phyloP scores from a whole-genome alignment of 53 echinoderm and acorn worm genomes.

The Pentamera pediparva region DNA sequence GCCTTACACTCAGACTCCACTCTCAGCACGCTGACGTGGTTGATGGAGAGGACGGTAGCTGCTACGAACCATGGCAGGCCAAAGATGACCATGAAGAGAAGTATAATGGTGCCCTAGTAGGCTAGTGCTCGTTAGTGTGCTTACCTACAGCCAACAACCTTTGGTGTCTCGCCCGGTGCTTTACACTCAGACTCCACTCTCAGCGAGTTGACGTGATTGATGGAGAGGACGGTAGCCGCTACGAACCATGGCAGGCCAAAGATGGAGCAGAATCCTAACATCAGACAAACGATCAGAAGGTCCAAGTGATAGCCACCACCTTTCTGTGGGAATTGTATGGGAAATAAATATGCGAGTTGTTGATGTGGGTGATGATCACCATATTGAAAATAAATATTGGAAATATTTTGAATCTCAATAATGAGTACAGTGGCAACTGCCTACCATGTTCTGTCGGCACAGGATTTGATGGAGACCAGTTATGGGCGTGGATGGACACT shows the following conservation, averaged over 20 bases:
- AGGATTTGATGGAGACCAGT: no score
- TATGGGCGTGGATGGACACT: no score
- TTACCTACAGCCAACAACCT: constrained; percentile 71
- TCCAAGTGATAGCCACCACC: constrained; percentile 92
- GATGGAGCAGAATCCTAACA: constrained; percentile 76
- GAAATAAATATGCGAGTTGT: background rate
- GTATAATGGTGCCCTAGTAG: background rate
- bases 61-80: constrained; percentile 90
- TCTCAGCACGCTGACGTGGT: constrained; percentile 73
- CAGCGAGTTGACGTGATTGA: constrained; percentile 91
- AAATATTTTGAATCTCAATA: no score
- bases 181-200: constrained; percentile 82
- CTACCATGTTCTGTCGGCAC: no score
- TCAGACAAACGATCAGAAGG: constrained; percentile 62
- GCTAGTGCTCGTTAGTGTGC: background rate
- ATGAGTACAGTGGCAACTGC: no score
- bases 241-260: constrained; percentile 95
- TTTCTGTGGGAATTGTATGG: constrained; percentile 48
- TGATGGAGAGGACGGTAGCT: constrained; percentile 76
- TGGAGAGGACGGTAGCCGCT: constrained; percentile 86
- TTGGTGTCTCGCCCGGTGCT: constrained; percentile 80
- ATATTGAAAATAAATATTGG: no score
- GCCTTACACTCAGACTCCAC: constrained; percentile 66
- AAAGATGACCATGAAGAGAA: no score
- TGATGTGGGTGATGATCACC: no score